Conservation (phyloP, 2,888 invertebrate genomes). For the Cheilosia pagana region DNA sequence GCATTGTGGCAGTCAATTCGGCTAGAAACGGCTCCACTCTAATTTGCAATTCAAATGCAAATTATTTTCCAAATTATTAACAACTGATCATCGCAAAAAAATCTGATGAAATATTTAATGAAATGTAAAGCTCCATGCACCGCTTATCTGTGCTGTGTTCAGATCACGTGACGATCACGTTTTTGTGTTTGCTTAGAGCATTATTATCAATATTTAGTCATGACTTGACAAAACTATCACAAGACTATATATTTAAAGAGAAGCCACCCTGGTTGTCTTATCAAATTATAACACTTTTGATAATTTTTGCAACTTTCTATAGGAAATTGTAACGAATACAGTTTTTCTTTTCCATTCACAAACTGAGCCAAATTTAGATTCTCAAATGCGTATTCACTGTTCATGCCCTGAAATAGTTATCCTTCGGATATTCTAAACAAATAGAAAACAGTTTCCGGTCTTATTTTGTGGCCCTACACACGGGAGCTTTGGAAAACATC, state of each 20-base stretch:
- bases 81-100: neutral
- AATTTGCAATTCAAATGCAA: neutral
- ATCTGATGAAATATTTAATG: conserved; percentile 18
- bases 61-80: neutral
- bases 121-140: neutral
- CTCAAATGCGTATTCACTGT: neutral
- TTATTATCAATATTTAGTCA: neutral
- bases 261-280: neutral
- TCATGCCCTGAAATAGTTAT: conserved; percentile 33
- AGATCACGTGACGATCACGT: conserved; percentile 5
- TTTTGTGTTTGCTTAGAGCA: neutral
- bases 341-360: neutral
- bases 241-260: neutral
- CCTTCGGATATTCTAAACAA: conserved; percentile 28
- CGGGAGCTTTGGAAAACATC: neutral
- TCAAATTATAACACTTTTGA: neutral
- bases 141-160: neutral
- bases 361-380: neutral
- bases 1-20: no score
- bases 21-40: neutral
- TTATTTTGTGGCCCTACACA: conserved; percentile 7
- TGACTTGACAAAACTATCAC: neutral
- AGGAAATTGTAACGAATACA: neutral
- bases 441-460: conserved; percentile 38
- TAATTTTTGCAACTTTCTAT: neutral